A percentile compares a stretch with the other conserved stretches of the same genome.
Conservation (phyloP, 2,113 vertebrate species). For the Melospiza georgiana region DNA sequence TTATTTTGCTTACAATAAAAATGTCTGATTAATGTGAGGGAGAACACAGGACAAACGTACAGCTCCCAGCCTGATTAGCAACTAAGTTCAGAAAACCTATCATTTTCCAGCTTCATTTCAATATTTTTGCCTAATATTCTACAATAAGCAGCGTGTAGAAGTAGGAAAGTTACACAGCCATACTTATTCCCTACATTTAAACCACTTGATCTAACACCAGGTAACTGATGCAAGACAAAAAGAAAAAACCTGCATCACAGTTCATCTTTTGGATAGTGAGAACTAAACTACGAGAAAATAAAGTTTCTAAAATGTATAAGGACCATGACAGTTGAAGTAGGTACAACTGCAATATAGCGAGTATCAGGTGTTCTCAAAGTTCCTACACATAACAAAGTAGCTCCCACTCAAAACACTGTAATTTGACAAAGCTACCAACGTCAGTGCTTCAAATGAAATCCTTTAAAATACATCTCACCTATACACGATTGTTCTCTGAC, state of each 20-base stretch:
- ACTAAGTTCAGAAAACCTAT: neutral
- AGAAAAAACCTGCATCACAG: neutral
- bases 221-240: neutral
- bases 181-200: neutral
- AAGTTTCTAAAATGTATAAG: neutral
- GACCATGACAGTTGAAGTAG: neutral
- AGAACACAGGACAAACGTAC: neutral
- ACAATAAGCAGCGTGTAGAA: neutral
- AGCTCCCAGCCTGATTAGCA: neutral
- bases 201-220: neutral
- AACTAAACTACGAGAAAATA: neutral
- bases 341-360: neutral
- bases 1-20: neutral
- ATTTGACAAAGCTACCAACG: neutral
- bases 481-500: neutral
- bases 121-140: neutral
- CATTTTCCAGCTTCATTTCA: neutral
- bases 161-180: neutral
- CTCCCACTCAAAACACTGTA: neutral
- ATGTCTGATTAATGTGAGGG: neutral
- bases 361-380: slow-evolving; percentile 13
- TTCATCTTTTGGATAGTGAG: neutral
- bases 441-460: neutral
- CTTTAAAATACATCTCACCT: neutral
- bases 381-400: neutral